phyloP scores from a whole-genome alignment of 2,888 invertebrate species.

The Cosmia pyralina region DNA sequence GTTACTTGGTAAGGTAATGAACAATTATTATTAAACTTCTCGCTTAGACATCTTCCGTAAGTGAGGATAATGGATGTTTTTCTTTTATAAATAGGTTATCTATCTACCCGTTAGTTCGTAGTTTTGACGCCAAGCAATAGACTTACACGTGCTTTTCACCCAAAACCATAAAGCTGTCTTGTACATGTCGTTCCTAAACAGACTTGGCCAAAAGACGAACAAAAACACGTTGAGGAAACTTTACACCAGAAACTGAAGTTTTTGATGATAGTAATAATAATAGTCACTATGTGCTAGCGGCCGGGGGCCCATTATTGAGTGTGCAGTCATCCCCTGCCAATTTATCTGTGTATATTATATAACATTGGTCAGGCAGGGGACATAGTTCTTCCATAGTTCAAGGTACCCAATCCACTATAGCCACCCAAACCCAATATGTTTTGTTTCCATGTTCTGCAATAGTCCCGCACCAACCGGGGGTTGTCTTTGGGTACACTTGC shows the following conservation, averaged over 20 bases:
- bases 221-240: background rate
- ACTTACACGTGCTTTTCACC: background rate
- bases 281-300: no score
- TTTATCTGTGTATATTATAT: no score
- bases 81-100: background rate
- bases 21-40: background rate
- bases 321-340: no score
- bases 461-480: no score
- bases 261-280: background rate
- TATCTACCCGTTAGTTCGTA: background rate
- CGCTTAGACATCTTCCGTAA: background rate
- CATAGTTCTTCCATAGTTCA: no score
- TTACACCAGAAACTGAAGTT: background rate
- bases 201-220: background rate
- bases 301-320: no score
- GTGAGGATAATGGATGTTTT: background rate
- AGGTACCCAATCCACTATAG: no score
- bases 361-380: no score
- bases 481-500: no score
- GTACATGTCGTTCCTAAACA: background rate
- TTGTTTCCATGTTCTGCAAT: no score
- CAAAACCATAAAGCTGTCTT: background rate
- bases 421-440: no score
- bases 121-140: background rate
- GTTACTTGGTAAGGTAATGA: conserved; percentile 4